A percentile compares a stretch with the other conserved stretches of the same genome.
These are phyloP conservation scores for Melanerpes formicivorus DNA, from an alignment of 2,113 vertebrate species.

Conservation along the genomic window DNA sequence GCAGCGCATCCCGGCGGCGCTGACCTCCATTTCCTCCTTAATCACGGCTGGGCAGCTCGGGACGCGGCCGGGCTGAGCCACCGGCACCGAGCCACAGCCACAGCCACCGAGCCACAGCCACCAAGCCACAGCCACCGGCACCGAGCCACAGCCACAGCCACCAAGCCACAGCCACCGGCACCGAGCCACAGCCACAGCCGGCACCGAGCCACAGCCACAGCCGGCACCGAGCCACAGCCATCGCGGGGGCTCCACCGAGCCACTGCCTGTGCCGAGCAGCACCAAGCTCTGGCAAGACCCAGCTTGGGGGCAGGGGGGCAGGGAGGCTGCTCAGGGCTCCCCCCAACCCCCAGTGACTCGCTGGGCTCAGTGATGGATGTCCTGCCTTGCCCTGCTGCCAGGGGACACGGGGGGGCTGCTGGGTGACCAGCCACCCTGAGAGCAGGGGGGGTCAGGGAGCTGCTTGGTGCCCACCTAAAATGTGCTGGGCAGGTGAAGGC, in stretches of 20 bases:
- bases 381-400: background rate
- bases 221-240: background rate
- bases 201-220: no score
- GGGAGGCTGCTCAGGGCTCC: background rate
- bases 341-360: background rate
- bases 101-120: no score
- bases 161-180: no score
- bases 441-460: no score
- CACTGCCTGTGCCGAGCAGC: rapidly evolving
- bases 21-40: slow-evolving; percentile 16
- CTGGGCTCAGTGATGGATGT: background rate
- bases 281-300: background rate
- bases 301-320: background rate
- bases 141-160: no score
- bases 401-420: no score
- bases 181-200: no score
- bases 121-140: no score
- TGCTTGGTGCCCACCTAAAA: background rate
- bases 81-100: no score
- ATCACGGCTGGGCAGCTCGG: background rate
- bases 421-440: background rate
- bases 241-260: background rate
- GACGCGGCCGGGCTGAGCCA: background rate
- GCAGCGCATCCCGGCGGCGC: background rate
- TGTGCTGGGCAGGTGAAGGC: rapidly evolving